Evolutionary conservation across 2,113 vertebrate species (phyloP), one percentile per base, ranked within the genome.

Genomic region (Cyprinus carpio): DNA sequence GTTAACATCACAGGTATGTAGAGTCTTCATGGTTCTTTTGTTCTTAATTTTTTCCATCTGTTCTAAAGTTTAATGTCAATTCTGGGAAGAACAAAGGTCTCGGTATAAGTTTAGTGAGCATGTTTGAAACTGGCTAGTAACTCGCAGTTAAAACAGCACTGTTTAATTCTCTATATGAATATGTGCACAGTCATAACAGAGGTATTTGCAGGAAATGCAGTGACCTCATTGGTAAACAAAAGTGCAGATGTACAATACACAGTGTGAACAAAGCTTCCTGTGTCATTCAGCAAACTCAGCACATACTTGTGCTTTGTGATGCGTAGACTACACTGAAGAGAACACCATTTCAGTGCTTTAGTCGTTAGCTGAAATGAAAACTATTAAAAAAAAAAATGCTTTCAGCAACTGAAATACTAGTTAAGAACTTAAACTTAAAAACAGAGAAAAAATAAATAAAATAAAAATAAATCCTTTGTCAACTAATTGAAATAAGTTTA

Each of bases 1-100:
- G 72, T 87, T 78, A 76, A 87, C 2, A 82, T 85, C 51, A 81
- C 80, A n/a, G 93, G 92, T 93, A 90, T 43, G 92, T 93, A 20
- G n/a, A 49, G 46, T 34, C 76, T 77, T 34, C 37, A 10, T 56
- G 54, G 37, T 60, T 84, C 34, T 46, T 6, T 27, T 4, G 31
- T 46, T 74, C 18, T 51, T 5, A 23, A 1, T 20, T 49, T 71
- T 12, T 23, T 4, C 13, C 1, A 23, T 74, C 23, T 9, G 37
- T 25, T 46, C 12, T 51, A 34, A 67, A 18, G 64, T 31, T 67
- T 16, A 67, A 15, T 67, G 64, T 67, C 27, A 16, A 3, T 67
- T 67, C 64, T 31, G 27, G 27, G 6, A 67, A 67, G 18, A 31
- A 31, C 13, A 8, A 15, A 15, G 27, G 27, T 29, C 1, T 65